Percentiles rank a stretch among this genome's conserved stretches.
Evolutionary conservation across 2,888 invertebrate species (phyloP).

Genomic region (Dorcus hopei): DNA sequence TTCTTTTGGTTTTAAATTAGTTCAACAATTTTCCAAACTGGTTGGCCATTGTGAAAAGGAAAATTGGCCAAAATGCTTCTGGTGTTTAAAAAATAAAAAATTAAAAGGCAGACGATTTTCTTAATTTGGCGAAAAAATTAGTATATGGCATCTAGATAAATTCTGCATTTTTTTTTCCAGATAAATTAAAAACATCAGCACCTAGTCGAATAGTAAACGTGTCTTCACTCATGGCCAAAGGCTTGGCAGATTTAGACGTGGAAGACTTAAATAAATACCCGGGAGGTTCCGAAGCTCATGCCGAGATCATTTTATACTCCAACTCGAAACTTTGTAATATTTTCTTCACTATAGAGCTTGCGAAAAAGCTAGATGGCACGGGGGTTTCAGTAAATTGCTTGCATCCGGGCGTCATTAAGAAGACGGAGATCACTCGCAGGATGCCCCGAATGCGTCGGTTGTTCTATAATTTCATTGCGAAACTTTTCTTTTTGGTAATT

Average conservation of each 20-base stretch:
- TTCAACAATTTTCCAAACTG: no score
- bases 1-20: no score
- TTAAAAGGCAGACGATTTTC: no score
- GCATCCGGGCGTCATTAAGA: conserved; percentile 18
- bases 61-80: no score
- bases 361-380: conserved; percentile 26
- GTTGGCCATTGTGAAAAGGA: no score
- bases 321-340: conserved; percentile 35
- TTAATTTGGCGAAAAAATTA: no score
- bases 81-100: no score
- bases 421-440: conserved; percentile 6
- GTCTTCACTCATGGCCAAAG: conserved; percentile 23
- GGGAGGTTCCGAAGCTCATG: not conserved
- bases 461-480: no score
- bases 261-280: conserved; percentile 6
- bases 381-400: conserved; percentile 12
- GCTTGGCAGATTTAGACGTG: not conserved
- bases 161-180: conserved; percentile 31
- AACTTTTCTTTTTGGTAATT: no score
- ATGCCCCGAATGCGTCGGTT: not conserved
- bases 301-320: not conserved
- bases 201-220: conserved; percentile 36
- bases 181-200: conserved; percentile 48
- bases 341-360: conserved; percentile 31
- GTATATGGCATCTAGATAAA: no score